These are phyloP conservation scores for Limnephilus lunatus DNA, from an alignment of 2,888 invertebrate genomes.

Conservation along the genomic window DNA sequence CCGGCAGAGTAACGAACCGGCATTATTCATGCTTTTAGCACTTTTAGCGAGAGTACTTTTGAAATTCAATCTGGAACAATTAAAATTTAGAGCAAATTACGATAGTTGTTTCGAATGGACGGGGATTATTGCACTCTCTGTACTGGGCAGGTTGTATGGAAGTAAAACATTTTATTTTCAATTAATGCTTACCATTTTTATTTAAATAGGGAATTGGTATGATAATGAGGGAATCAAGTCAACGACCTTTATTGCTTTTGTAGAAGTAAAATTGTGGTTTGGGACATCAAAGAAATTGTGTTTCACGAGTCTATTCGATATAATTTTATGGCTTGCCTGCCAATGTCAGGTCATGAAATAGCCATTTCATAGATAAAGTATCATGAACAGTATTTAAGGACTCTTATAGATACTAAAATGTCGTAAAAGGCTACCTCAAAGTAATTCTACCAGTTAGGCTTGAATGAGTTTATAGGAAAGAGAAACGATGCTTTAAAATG, in stretches of 20 bases:
- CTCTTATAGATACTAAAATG: neutral
- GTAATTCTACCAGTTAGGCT: neutral
- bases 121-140: neutral
- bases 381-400: neutral
- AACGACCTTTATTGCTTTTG: no score
- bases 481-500: neutral
- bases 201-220: no score
- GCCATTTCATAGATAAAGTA: neutral
- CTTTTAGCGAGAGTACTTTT: neutral
- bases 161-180: neutral
- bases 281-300: neutral
- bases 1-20: conserved; percentile 28
- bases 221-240: no score
- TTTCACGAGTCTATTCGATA: neutral
- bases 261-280: neutral
- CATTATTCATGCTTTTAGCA: conserved; percentile 29
- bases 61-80: conserved; percentile 23
- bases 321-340: neutral
- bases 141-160: neutral
- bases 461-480: neutral
- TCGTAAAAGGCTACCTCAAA: neutral
- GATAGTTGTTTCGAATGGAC: neutral
- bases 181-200: no score
- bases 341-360: neutral
- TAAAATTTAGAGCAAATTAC: neutral